phyloP scores from a whole-genome alignment of 2,797 vertebrate species.

The Cyclura pinguis region DNA sequence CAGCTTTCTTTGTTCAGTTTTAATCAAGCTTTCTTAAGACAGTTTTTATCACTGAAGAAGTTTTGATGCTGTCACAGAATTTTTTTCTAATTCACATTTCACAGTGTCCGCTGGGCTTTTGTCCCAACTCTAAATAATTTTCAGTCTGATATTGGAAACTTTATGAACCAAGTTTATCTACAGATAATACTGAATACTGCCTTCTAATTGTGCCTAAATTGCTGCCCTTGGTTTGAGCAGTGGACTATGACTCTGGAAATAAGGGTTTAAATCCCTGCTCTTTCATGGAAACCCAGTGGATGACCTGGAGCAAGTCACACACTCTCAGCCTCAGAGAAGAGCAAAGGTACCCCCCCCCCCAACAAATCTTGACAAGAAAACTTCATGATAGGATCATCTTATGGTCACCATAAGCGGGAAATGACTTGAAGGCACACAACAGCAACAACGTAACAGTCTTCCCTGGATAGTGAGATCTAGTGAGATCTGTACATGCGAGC shows the following conservation, averaged over 20 bases:
- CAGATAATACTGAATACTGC: neutral
- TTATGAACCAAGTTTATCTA: neutral
- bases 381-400: too few species aligned
- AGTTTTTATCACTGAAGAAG: conserved; percentile 26
- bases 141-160: neutral
- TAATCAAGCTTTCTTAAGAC: conserved; percentile 38
- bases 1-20: conserved; percentile 41
- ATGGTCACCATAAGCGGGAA: too few species aligned
- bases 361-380: too few species aligned
- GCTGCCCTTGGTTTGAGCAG: neutral
- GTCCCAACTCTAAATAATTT: neutral
- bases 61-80: neutral
- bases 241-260: too few species aligned
- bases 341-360: too few species aligned
- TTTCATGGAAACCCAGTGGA: too few species aligned
- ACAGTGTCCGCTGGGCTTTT: neutral
- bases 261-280: too few species aligned
- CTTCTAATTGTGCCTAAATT: neutral
- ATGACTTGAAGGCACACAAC: too few species aligned
- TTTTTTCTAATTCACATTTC: neutral
- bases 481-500: neutral
- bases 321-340: too few species aligned
- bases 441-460: neutral
- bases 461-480: neutral
- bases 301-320: too few species aligned